Conservation (phyloP, 1,140 invertebrate species). For the Schlechtendalia chinensis region DNA sequence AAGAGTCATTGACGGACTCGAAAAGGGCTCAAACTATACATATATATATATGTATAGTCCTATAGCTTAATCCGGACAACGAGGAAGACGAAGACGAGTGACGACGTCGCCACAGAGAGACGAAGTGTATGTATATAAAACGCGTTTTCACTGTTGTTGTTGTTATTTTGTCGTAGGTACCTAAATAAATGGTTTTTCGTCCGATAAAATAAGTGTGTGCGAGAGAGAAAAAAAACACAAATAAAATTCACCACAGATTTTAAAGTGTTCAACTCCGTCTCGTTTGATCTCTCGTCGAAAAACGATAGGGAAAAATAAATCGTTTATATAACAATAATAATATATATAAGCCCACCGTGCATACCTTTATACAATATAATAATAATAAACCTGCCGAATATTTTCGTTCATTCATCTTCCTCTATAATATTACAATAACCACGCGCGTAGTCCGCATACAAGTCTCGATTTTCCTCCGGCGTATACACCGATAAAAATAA, state of each 20-base stretch:
- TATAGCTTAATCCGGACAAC: neutral
- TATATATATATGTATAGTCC: neutral
- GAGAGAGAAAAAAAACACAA: no score
- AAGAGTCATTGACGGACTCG: conserved; percentile 46
- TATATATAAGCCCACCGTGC: no score
- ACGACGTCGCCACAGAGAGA: neutral
- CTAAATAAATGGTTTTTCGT: conserved; percentile 27
- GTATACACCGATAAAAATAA: no score
- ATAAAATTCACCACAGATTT: neutral
- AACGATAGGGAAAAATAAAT: conserved; percentile 15
- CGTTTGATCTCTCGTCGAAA: conserved; percentile 32
- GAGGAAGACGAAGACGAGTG: neutral
- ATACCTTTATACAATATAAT: no score
- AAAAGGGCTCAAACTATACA: conserved; percentile 14
- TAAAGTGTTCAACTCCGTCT: neutral
- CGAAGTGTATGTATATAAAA: no score
- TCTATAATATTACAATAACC: no score
- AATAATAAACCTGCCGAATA: no score
- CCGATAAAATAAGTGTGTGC: neutral
- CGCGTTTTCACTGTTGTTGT: neutral
- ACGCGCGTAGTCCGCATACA: no score
- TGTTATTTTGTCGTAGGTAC: neutral
- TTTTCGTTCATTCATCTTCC: no score
- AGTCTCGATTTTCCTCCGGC: no score
- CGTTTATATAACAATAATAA: neutral